Conservation (phyloP, 1,140 invertebrate genomes). For the Paraescarpia echinospica region DNA sequence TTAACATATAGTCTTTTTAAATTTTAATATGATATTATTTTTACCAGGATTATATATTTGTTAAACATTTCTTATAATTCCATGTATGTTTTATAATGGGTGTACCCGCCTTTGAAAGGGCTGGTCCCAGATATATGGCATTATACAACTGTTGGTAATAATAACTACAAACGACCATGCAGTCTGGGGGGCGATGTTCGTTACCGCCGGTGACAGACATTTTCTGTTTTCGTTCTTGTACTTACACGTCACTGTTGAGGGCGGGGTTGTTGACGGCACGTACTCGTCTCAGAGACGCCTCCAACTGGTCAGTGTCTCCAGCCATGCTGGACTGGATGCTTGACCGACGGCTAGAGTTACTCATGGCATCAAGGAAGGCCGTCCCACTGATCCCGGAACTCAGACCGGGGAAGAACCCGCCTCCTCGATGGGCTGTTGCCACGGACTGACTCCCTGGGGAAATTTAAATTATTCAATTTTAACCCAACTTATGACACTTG, state of each 20-base stretch:
- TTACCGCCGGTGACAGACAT: no score
- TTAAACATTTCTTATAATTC: no score
- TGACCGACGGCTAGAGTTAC: conserved; percentile 44
- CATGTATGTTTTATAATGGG: no score
- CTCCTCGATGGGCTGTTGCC: background rate
- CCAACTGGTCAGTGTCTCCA: background rate
- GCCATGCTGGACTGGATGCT: conserved; percentile 29
- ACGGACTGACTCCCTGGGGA: background rate
- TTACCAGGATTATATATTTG: no score
- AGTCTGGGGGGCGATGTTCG: no score
- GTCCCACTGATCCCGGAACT: conserved; percentile 51
- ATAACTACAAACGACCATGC: no score
- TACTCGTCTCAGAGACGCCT: background rate
- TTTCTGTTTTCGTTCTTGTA: no score
- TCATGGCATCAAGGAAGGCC: conserved; percentile 40
- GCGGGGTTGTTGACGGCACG: background rate
- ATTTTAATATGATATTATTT: no score
- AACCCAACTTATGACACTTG: background rate
- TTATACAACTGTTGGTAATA: no score
- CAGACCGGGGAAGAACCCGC: conserved; percentile 33
- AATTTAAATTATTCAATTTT: background rate
- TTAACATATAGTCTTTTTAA: no score
- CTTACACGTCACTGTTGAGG: background rate
- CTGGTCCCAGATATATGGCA: no score
- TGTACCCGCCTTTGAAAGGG: no score